Percentiles rank a stretch among this genome's conserved stretches.
phyloP scores from a whole-genome alignment of 2,113 vertebrate genomes.

The Callopanchax toddi region DNA sequence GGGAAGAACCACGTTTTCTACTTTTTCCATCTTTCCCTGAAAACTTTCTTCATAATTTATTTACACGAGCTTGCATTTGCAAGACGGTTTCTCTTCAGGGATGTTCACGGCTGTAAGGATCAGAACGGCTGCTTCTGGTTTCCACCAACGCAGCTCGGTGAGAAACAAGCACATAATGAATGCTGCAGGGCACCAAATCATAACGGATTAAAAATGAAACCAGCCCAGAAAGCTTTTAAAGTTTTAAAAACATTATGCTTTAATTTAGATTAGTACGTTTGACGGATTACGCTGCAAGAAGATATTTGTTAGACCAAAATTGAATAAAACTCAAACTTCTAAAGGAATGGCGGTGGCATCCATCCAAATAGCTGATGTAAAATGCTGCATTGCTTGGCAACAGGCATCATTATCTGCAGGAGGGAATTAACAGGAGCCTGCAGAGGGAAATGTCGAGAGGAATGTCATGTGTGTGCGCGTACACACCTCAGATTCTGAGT shows the following conservation, averaged over 20 bases:
- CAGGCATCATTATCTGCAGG: conserved; percentile 52
- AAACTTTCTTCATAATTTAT: conserved; percentile 74
- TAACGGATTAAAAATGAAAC: neutral
- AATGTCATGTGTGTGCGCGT: conserved; percentile 36
- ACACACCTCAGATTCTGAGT: conserved; percentile 16
- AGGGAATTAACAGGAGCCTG: conserved; percentile 59
- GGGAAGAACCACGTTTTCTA: conserved; percentile 18
- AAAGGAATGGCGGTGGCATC: conserved; percentile 13
- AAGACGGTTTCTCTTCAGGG: conserved; percentile 36
- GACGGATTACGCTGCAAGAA: neutral
- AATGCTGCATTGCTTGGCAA: conserved; percentile 65
- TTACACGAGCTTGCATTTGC: conserved; percentile 52
- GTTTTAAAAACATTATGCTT: neutral
- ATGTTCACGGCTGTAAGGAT: conserved; percentile 43
- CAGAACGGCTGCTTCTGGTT: conserved; percentile 42
- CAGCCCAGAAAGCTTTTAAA: neutral
- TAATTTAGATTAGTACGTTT: neutral
- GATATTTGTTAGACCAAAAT: neutral
- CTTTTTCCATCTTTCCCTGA: conserved; percentile 48
- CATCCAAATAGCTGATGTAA: conserved; percentile 52
- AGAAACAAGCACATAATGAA: conserved; percentile 31
- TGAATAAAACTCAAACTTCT: neutral
- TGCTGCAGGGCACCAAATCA: conserved; percentile 7
- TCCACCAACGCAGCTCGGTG: conserved; percentile 28
- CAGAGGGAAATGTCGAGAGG: conserved; percentile 40